phyloP scores from a whole-genome alignment of 2,888 invertebrate species.

The Anoplius nigerrimus region DNA sequence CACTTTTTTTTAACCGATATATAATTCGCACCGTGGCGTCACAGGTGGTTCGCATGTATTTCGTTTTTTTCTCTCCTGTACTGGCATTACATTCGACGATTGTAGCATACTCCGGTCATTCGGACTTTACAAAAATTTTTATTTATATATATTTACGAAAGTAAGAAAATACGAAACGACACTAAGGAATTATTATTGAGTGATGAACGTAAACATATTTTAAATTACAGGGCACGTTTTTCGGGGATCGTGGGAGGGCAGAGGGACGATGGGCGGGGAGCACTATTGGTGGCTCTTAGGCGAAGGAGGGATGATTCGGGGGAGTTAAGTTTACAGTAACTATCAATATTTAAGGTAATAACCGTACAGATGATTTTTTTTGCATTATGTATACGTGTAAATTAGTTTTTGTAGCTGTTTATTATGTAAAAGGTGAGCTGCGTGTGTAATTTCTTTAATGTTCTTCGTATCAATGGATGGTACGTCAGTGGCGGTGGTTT shows the following conservation, averaged over 20 bases:
- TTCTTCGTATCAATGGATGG: conserved; percentile 62
- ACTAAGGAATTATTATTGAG: conserved; percentile 69
- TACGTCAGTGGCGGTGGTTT: conserved; percentile 64
- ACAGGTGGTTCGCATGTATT: conserved; percentile 65
- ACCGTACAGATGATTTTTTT: conserved; percentile 72
- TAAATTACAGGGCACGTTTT: conserved; percentile 63
- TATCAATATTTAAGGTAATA: conserved; percentile 72
- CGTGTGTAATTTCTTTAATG: conserved; percentile 62
- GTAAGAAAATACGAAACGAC: conserved; percentile 75
- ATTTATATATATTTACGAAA: conserved; percentile 70
- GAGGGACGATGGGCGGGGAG: conserved; percentile 36
- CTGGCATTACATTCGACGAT: conserved; percentile 68
- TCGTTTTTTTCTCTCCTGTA: conserved; percentile 45
- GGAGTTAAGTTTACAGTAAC: conserved; percentile 71
- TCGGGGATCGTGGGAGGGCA: conserved; percentile 46
- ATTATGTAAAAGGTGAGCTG: conserved; percentile 71
- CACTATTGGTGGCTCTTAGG: conserved; percentile 47
- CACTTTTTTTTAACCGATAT: conserved; percentile 36
- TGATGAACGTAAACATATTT: conserved; percentile 69
- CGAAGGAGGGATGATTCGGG: conserved; percentile 47
- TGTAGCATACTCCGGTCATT: conserved; percentile 58
- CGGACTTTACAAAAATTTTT: conserved; percentile 68
- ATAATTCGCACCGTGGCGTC: conserved; percentile 38
- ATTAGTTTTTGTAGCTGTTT: conserved; percentile 70
- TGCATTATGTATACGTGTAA: conserved; percentile 71